Evolutionary conservation across 2,113 vertebrate genomes (phyloP).

Genomic region (Gymnogyps californianus): DNA sequence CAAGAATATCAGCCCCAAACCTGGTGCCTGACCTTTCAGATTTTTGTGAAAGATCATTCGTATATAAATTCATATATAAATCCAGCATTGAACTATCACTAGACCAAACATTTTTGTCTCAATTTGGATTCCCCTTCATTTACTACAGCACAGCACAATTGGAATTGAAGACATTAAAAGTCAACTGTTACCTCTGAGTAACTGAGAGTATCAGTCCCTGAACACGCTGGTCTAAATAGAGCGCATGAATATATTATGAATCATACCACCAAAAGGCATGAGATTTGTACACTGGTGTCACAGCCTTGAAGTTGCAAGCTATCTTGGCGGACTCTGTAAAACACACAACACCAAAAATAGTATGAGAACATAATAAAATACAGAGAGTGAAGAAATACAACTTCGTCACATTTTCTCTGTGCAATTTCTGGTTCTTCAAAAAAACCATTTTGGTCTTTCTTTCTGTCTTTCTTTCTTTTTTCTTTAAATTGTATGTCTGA

Average conservation of each 20-base stretch:
- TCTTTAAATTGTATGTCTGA: neutral
- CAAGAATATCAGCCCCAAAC: neutral
- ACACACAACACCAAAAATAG: neutral
- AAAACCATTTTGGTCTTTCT: neutral
- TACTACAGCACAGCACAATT: neutral
- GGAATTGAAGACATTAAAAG: neutral
- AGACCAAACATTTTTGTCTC: neutral
- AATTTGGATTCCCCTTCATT: neutral
- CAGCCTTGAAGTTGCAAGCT: neutral
- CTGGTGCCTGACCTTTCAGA: neutral
- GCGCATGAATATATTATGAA: neutral
- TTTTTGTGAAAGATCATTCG: neutral
- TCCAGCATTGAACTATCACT: neutral
- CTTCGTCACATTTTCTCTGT: neutral
- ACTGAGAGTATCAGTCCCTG: neutral
- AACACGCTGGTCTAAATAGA: neutral
- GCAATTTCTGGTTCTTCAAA: neutral
- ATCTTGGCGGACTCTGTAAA: neutral
- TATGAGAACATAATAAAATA: neutral
- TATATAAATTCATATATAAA: neutral
- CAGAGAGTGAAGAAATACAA: neutral
- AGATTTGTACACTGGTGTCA: neutral
- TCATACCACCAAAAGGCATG: neutral
- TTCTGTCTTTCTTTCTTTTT: neutral
- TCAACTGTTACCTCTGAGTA: neutral